Evolutionary conservation across 2,113 vertebrate species (phyloP).

Genomic region (Panurus biarmicus): DNA sequence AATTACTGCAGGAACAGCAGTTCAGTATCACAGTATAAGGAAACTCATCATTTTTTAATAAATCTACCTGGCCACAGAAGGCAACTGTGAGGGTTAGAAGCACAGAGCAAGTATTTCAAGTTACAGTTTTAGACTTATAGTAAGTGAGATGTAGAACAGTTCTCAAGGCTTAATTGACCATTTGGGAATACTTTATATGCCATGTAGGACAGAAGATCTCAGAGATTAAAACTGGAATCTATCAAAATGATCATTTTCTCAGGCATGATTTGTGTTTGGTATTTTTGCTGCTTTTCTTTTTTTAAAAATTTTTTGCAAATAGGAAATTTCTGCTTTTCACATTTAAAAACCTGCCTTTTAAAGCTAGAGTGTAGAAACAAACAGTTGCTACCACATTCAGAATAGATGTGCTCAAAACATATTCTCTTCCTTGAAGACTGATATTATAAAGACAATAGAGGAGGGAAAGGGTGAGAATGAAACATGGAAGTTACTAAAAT

Average conservation of each 20-base stretch:
- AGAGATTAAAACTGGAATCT: neutral
- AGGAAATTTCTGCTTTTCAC: neutral
- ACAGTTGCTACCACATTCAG: neutral
- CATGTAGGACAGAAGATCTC: neutral
- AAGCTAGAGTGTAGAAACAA: neutral
- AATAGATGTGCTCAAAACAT: neutral
- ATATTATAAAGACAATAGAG: neutral
- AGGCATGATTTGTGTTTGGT: neutral
- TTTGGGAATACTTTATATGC: neutral
- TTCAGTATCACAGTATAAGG: neutral
- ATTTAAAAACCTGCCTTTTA: neutral
- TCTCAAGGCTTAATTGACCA: neutral
- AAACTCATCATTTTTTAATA: neutral
- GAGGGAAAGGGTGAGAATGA: neutral
- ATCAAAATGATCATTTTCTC: neutral
- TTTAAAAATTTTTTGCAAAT: neutral
- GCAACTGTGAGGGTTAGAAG: neutral
- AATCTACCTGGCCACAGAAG: neutral
- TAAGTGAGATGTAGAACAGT: neutral
- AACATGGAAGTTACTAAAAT: neutral
- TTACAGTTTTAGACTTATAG: rapidly evolving
- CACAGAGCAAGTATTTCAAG: neutral
- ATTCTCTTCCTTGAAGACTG: neutral
- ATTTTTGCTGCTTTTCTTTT: neutral
- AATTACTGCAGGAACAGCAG: neutral